Conservation (phyloP, 2,113 vertebrate genomes). For the Notarius lentiginosus region DNA sequence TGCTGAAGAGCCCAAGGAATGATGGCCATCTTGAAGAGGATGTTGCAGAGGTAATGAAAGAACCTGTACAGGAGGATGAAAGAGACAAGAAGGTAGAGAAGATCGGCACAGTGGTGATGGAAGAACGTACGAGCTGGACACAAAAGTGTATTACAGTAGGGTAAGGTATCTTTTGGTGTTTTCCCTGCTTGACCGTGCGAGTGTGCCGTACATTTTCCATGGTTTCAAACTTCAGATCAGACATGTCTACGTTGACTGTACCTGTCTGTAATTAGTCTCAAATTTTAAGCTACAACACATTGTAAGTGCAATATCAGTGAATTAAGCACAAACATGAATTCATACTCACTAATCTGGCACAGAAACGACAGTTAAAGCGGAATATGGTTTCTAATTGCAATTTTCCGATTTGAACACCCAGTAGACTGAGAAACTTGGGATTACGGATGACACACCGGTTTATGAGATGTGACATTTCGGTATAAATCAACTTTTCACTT, state of each 20-base stretch:
- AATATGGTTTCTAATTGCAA: not conserved
- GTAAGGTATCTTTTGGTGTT: constrained; percentile 18
- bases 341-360: not conserved
- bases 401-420: not conserved
- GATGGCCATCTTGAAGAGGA: not conserved
- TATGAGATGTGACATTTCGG: not conserved
- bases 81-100: not conserved
- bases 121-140: not conserved
- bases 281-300: not conserved
- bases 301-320: not conserved
- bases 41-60: not conserved
- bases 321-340: not conserved
- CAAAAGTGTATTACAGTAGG: constrained; percentile 26
- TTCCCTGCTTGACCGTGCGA: not conserved
- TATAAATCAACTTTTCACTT: not conserved
- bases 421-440: not conserved
- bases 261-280: not conserved
- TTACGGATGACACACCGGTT: not conserved
- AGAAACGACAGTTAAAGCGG: not conserved
- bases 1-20: not conserved
- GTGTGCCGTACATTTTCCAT: not conserved
- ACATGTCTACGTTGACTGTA: not conserved
- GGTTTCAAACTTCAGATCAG: not conserved
- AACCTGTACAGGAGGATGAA: not conserved
- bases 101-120: not conserved